These are phyloP conservation scores for Malachius bipustulatus DNA, from an alignment of 2,888 invertebrate genomes.

Conservation along the genomic window DNA sequence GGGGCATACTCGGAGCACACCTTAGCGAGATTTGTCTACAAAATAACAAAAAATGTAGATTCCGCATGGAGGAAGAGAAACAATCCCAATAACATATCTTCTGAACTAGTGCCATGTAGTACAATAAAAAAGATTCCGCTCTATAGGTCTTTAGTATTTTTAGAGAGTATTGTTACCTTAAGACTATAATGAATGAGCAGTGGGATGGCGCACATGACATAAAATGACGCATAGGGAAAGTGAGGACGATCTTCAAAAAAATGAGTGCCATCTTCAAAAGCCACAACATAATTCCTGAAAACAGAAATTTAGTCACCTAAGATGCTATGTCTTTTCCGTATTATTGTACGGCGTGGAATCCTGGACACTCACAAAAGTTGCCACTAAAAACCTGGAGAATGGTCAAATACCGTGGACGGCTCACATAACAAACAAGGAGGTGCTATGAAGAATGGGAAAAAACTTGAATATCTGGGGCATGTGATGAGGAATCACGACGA, in stretches of 20 bases:
- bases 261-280: slow-evolving; percentile 7
- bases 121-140: too few relatives aligned
- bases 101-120: too few relatives aligned
- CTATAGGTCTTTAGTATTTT: too few relatives aligned
- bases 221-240: slow-evolving; percentile 3
- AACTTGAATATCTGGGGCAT: slow-evolving; percentile 1
- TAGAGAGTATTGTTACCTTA: slow-evolving; percentile 6
- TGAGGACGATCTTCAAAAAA: slow-evolving; percentile 3
- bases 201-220: slow-evolving; percentile 8
- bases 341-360: slow-evolving; percentile 10
- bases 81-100: too few relatives aligned
- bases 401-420: slow-evolving; percentile 7
- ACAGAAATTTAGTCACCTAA: slow-evolving; percentile 6
- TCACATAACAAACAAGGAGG: slow-evolving; percentile 6
- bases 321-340: slow-evolving; percentile 10
- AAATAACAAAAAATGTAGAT: too few relatives aligned
- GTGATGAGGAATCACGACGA: too few relatives aligned
- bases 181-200: slow-evolving; percentile 8
- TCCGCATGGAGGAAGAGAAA: too few relatives aligned
- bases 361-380: slow-evolving; percentile 6
- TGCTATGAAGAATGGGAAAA: slow-evolving; percentile 8
- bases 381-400: slow-evolving; percentile 5
- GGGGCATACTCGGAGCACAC: too few relatives aligned
- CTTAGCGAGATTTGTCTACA: too few relatives aligned
- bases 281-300: slow-evolving; percentile 3